Base-by-base conservation (phyloP, 2,113 vertebrate species). In the Brachionichthys hirsutus region DNA sequence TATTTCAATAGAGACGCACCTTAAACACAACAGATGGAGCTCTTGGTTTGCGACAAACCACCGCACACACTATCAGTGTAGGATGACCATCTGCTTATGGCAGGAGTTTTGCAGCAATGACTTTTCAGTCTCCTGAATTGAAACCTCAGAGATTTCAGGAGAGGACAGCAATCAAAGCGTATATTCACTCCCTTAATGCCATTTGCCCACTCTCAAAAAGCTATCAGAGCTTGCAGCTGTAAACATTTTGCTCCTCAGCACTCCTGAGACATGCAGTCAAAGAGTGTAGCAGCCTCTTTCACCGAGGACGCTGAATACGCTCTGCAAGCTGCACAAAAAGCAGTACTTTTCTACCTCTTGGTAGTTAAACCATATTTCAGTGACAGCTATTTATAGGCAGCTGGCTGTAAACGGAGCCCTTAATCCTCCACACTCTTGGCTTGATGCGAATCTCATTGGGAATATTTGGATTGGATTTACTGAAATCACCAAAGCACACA, bases 171-270 rank as follows among this genome's bases (percentile, higher is more conserved):
- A 89, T 85, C 80, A 82, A 64, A 72, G 68, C 52, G 9, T 66
- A 81, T 79, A 81, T 79, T 79, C 70, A 73, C 30, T 70, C 67
- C 54, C 64, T 75, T 62, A 50, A 61, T 44, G 66, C 73, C 72
- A 82, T 83, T 81, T 80, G 57, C 52, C 61, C 18, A 30, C 71
- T 62, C 75, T 79, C 71, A 56, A 77, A 81, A 81, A 75, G 82
- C 82, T 69, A 77, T 82, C 80, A 81, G 62, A 44, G 62, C 66
- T 63, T 67, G 78, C 84, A 84, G 84, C 81, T 84, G 84, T 80
- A 85, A 84, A 85, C 84, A 83, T 79, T 82, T 77, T 69, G 76
- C 79, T 70, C 77, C 75, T 69, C 67, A 22, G 62, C 61, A 68
- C 71, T 81, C 80, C 58, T 64, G 76, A 77, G 72, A 68, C 63